These are phyloP conservation scores for Brachionus calyciflorus DNA, from an alignment of 1,140 invertebrate genomes.

Conservation along the genomic window DNA sequence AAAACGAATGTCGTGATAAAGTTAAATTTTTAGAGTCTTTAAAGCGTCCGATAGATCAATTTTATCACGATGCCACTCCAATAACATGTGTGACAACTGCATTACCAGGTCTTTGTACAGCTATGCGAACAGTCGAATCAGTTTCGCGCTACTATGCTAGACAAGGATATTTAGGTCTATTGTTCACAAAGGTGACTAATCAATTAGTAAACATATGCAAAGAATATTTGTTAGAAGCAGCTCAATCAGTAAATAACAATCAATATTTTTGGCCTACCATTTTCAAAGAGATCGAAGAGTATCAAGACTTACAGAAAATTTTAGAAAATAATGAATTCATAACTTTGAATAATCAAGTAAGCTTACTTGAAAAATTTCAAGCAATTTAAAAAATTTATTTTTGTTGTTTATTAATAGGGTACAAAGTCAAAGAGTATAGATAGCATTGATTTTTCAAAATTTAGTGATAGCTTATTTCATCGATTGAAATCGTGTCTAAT, in stretches of 20 bases:
- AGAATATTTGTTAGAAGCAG: conserved; percentile 56
- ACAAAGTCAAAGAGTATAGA: conserved; percentile 7
- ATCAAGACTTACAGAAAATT: not conserved
- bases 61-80: conserved; percentile 57
- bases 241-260: conserved; percentile 52
- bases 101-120: conserved; percentile 55
- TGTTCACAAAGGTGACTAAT: conserved; percentile 58
- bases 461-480: conserved; percentile 53
- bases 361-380: too few species aligned
- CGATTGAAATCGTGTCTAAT: conserved; percentile 56
- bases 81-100: conserved; percentile 54
- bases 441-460: conserved; percentile 7
- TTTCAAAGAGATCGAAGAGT: conserved; percentile 51
- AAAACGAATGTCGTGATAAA: conserved; percentile 61
- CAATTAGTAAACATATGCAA: conserved; percentile 59
- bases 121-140: conserved; percentile 59
- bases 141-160: conserved; percentile 58
- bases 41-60: conserved; percentile 55
- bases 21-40: conserved; percentile 59
- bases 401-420: not conserved
- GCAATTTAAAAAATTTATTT: conserved; percentile 50
- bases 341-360: conserved; percentile 50
- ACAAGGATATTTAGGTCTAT: conserved; percentile 57
- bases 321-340: conserved; percentile 51
- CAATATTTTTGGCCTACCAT: conserved; percentile 54